Percentiles rank a stretch among this genome's conserved stretches.
phyloP scores from a whole-genome alignment of 2,113 vertebrate species.

The Ctenodactylus gundi region DNA sequence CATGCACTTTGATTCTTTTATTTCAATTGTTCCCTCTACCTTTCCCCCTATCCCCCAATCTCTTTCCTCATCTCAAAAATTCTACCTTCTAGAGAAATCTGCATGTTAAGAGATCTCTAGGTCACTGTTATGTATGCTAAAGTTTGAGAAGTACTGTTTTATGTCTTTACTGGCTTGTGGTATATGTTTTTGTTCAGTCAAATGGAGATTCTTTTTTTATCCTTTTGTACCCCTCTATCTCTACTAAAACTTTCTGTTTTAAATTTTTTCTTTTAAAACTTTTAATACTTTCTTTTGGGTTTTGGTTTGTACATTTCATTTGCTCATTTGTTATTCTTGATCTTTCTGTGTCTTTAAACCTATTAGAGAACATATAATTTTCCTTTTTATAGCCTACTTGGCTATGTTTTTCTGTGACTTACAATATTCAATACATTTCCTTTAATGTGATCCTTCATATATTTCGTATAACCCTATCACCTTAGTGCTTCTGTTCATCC shows the following conservation, averaged over 20 bases:
- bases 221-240: background rate
- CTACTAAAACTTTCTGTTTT: constrained; percentile 6
- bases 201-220: too few species aligned
- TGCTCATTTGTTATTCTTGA: background rate
- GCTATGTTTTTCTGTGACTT: background rate
- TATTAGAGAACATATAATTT: constrained; percentile 16
- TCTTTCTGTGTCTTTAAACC: constrained; percentile 10
- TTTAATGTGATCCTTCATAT: background rate
- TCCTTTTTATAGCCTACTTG: constrained; percentile 5
- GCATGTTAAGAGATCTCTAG: background rate
- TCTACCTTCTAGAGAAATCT: too few species aligned
- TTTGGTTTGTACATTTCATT: background rate
- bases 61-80: too few species aligned
- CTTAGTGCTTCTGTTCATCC: constrained; percentile 1
- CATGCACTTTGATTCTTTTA: too few species aligned
- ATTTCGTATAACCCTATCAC: background rate
- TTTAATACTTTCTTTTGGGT: background rate
- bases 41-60: too few species aligned
- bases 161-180: background rate
- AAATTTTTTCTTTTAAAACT: background rate
- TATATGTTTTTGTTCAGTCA: background rate
- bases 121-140: background rate
- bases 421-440: background rate
- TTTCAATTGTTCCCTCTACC: too few species aligned
- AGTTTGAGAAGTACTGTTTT: background rate